phyloP scores from a whole-genome alignment of 2,113 vertebrate species.

The Saccopteryx bilineata region DNA sequence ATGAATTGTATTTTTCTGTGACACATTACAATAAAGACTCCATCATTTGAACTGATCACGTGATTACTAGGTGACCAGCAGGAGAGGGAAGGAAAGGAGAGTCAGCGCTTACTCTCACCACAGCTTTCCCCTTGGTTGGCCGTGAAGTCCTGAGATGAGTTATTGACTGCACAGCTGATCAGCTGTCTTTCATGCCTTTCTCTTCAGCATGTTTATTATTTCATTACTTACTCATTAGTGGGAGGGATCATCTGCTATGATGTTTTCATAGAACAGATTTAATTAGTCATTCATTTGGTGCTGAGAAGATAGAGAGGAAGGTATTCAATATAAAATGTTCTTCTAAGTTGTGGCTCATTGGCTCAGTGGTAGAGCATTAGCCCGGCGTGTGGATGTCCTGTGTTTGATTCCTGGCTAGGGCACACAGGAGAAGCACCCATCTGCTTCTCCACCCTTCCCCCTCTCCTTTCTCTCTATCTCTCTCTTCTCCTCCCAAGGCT shows the following conservation, averaged over 20 bases:
- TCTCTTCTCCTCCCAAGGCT: too few species aligned
- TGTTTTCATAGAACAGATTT: conserved; percentile 75
- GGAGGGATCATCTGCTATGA: conserved; percentile 70
- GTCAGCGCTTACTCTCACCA: background rate
- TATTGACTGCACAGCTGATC: conserved; percentile 53
- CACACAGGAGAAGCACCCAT: too few species aligned
- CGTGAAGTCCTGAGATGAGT: conserved; percentile 71
- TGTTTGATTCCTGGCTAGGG: too few species aligned
- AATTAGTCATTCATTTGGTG: conserved; percentile 73
- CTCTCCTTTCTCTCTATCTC: too few species aligned
- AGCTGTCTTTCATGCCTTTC: conserved; percentile 63
- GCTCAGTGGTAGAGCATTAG: too few species aligned
- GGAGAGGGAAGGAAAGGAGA: background rate
- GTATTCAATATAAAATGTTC: conserved; percentile 55
- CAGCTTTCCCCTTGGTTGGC: conserved; percentile 61
- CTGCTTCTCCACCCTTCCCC: too few species aligned
- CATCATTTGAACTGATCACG: conserved; percentile 44
- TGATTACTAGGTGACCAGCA: conserved; percentile 54
- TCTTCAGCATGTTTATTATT: conserved; percentile 76
- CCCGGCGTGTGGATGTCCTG: too few species aligned
- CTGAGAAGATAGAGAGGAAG: conserved; percentile 56
- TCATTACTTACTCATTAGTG: conserved; percentile 73
- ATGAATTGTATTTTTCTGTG: conserved; percentile 37
- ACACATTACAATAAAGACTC: conserved; percentile 2
- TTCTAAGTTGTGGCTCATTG: background rate